phyloP scores from a whole-genome alignment of 2,113 vertebrate genomes.

The Cynocephalus volans region DNA sequence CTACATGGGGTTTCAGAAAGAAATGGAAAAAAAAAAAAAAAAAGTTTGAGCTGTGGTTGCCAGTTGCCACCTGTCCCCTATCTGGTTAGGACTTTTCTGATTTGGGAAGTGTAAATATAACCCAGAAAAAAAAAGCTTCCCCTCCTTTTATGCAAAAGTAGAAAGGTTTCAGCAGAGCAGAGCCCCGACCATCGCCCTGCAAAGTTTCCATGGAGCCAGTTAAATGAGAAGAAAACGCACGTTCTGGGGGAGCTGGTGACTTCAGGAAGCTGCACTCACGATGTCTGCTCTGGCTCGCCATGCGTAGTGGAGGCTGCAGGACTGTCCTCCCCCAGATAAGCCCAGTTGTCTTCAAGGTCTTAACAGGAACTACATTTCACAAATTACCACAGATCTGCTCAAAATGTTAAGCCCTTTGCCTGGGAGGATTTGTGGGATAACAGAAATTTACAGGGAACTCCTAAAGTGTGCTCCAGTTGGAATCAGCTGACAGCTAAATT shows the following conservation, averaged over 20 bases:
- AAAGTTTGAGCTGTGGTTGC: slow-evolving; percentile 68
- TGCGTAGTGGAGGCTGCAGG: slow-evolving; percentile 37
- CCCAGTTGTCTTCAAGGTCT: slow-evolving; percentile 29
- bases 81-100: slow-evolving; percentile 75
- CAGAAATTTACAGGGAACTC: slow-evolving; percentile 73
- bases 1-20: slow-evolving; percentile 62
- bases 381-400: slow-evolving; percentile 46
- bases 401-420: slow-evolving; percentile 27
- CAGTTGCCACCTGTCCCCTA: slow-evolving; percentile 81
- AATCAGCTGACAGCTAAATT: accelerated
- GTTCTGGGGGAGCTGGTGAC: slow-evolving; percentile 14
- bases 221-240: background rate
- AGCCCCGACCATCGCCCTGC: background rate
- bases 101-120: slow-evolving; percentile 81
- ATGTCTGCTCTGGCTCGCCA: slow-evolving; percentile 58
- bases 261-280: slow-evolving; percentile 69
- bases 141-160: slow-evolving; percentile 77
- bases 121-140: slow-evolving; percentile 75
- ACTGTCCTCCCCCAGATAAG: slow-evolving; percentile 52
- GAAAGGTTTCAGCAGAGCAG: slow-evolving; percentile 31
- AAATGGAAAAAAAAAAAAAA: slow-evolving; percentile 72
- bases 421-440: slow-evolving; percentile 71
- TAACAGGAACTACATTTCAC: slow-evolving; percentile 44
- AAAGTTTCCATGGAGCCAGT: slow-evolving; percentile 7
- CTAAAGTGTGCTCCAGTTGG: background rate